A percentile compares a stretch with the other conserved stretches of the same genome.
Evolutionary conservation across 2,113 vertebrate genomes (phyloP).

Genomic region (Oenanthe melanoleuca): DNA sequence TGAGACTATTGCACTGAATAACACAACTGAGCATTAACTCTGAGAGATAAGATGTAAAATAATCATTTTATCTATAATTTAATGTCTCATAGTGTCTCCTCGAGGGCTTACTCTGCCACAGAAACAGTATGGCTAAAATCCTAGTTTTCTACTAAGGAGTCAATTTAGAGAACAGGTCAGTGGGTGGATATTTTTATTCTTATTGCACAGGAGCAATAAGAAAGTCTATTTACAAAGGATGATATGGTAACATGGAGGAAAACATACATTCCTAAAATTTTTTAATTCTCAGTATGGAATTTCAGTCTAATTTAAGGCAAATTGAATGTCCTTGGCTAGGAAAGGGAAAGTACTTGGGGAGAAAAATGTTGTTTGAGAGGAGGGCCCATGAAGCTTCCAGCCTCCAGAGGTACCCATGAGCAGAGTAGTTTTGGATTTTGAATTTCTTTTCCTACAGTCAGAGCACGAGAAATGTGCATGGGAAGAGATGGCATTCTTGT

Average conservation of each 20-base stretch:
- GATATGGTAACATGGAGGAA: not conserved
- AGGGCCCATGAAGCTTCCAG: not conserved
- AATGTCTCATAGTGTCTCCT: not conserved
- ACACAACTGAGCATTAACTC: not conserved
- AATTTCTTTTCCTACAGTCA: not conserved
- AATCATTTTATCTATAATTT: not conserved
- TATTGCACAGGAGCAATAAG: too few species aligned
- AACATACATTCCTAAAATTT: not conserved
- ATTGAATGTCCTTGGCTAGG: not conserved
- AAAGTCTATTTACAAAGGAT: not conserved
- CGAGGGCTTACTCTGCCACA: not conserved
- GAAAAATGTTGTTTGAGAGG: not conserved
- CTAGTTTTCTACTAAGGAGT: not conserved
- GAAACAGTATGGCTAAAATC: not conserved
- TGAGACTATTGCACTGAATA: not conserved
- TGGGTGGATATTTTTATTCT: too few species aligned
- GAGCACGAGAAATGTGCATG: not conserved
- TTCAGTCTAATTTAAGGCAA: not conserved
- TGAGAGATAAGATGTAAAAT: not conserved
- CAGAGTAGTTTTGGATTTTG: not conserved
- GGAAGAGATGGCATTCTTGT: not conserved
- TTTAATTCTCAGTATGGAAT: not conserved
- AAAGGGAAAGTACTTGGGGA: not conserved
- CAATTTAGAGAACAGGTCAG: not conserved
- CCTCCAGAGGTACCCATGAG: not conserved